Base-by-base conservation (phyloP, 2,888 invertebrate species). In the Apoderus coryli region DNA sequence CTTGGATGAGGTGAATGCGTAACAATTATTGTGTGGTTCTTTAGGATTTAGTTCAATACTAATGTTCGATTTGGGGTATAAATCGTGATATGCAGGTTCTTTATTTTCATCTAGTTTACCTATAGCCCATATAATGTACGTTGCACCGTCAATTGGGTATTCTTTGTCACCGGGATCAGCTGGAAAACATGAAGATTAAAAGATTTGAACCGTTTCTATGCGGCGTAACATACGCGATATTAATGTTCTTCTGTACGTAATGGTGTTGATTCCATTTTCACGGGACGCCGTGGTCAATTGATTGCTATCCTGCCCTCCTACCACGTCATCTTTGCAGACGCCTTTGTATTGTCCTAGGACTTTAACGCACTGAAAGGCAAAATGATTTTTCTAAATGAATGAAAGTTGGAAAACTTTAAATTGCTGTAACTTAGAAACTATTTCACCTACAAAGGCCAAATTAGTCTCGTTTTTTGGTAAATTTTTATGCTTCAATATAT, bases 271-370 rank as follows among this genome's bases (percentile, higher is more conserved):
- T 0, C 84, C 85, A 54, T 76, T 69, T 44, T 72, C 71, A 41
- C 81, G 64, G 2, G 64, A 59, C 25, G 76, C 76, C 2, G 75
- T 75, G 52, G 76, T 75, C 44, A 86, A 59, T 61, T 89, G 89
- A 54, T 80, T 78, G 53, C 71, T 78, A 51, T 88, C 82, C 41
- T 72, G 65, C 0, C 82, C 85, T 14, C 85, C 88, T 2, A 86
- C 68, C n/a, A 71, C 57, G 34, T 73, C 74, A 56, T 90, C 90
- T 40, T 72, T 74, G 45, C 90, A 90, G 19, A 88, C 88, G 22
- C 89, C 90, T 54, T 69, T 78, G 54, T 82, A 80, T 45, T 74
- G 77, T 2, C 85, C 89, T 45, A 88, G 62, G 35, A 88, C 84
- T 58, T 79, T 82, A 25, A 80, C 78, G 50, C 88, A 88, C 75